Percentiles rank a stretch among this genome's conserved stretches.
phyloP scores from a whole-genome alignment of 2,888 invertebrate species.

The Drosophila paranaensis region DNA sequence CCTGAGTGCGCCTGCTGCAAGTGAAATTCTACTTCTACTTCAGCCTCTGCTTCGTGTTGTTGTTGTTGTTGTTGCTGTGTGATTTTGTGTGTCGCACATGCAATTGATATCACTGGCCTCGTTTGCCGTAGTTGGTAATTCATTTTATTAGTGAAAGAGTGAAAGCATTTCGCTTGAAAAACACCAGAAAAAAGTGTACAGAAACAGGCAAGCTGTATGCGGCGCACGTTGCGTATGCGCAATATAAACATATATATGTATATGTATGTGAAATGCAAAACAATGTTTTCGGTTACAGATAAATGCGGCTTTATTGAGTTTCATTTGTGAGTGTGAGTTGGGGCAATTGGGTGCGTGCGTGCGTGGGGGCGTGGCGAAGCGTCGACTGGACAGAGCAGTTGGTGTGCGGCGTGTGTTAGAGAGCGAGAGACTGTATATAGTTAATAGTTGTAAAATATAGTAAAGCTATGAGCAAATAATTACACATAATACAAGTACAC shows the following conservation, averaged over 20 bases:
- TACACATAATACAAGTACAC: conserved; percentile 64
- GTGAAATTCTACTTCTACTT: conserved; percentile 62
- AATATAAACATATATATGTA: conserved; percentile 35
- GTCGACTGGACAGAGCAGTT: conserved; percentile 29
- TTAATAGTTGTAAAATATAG: conserved; percentile 50
- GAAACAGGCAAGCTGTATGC: conserved; percentile 21
- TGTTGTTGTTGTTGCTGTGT: conserved; percentile 39
- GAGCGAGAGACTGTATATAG: conserved; percentile 42
- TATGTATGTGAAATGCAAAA: conserved; percentile 53
- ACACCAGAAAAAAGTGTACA: neutral
- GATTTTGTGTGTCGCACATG: conserved; percentile 80
- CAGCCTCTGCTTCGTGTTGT: conserved; percentile 2
- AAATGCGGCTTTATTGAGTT: conserved; percentile 78
- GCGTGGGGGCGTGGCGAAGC: conserved; percentile 14
- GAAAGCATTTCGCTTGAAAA: conserved; percentile 70
- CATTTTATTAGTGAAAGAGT: conserved; percentile 75
- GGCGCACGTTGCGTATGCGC: conserved; percentile 69
- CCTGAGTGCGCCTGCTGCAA: conserved; percentile 60
- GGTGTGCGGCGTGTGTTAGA: conserved; percentile 18
- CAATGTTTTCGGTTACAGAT: conserved; percentile 64
- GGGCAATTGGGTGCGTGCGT: conserved; percentile 26
- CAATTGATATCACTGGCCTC: conserved; percentile 78
- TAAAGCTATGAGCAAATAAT: conserved; percentile 67
- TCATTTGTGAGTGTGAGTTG: conserved; percentile 41
- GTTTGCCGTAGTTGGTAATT: conserved; percentile 70